phyloP scores from a whole-genome alignment of 2,888 invertebrate species.

The Volucella bombylans region DNA sequence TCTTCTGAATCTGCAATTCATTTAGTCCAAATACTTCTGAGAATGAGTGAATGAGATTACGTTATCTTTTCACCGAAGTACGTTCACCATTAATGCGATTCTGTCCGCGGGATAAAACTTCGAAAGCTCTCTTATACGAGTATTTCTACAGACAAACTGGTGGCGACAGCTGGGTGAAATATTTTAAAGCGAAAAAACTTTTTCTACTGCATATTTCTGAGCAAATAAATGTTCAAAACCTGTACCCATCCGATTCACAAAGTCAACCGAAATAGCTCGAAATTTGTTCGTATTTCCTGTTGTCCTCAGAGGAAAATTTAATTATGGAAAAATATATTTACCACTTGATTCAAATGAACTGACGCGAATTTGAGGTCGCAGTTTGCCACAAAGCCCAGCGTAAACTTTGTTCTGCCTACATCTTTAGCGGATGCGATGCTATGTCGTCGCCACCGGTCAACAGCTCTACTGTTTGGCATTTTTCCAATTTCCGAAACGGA shows the following conservation, averaged over 20 bases:
- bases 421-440: neutral
- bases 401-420: slow-evolving; percentile 33
- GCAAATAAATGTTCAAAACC: neutral
- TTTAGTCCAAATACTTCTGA: no score
- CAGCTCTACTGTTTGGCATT: slow-evolving; percentile 26
- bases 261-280: slow-evolving; percentile 5
- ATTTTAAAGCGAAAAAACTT: neutral
- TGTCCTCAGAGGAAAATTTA: slow-evolving; percentile 1
- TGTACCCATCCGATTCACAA: slow-evolving; percentile 15
- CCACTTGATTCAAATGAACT: slow-evolving; percentile 30
- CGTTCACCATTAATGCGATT: no score
- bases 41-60: no score
- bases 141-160: slow-evolving; percentile 19
- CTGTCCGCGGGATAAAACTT: no score
- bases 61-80: no score
- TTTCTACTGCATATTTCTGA: slow-evolving; percentile 28
- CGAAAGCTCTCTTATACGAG: neutral
- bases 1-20: no score
- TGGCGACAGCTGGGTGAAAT: slow-evolving; percentile 1
- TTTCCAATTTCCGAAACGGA: slow-evolving; percentile 44
- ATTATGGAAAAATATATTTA: slow-evolving; percentile 23
- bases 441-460: neutral
- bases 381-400: neutral
- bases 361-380: slow-evolving; percentile 39
- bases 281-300: slow-evolving; percentile 9